Percentiles rank a stretch among this genome's conserved stretches.
Evolutionary conservation across 2,113 vertebrate species (phyloP).

Genomic region (Leucoraja erinaceus): DNA sequence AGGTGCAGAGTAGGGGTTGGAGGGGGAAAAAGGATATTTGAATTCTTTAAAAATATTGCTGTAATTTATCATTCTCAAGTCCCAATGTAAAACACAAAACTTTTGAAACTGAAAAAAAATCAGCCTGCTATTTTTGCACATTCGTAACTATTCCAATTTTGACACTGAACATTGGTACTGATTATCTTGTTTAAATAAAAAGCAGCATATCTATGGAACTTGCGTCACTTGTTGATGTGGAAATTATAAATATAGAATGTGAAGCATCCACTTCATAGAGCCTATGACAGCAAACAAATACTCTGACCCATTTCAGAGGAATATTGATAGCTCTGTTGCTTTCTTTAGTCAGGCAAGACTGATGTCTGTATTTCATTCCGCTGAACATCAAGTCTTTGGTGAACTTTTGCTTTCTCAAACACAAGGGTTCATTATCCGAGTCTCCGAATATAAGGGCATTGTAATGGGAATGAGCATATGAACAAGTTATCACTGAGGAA

Average conservation of each 20-base stretch:
- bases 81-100: not conserved
- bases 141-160: not conserved
- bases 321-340: not conserved
- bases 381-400: not conserved
- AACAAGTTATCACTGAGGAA: not conserved
- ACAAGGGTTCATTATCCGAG: not conserved
- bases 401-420: not conserved
- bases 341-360: constrained; percentile 20
- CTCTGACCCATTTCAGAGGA: not conserved
- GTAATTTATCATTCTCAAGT: not conserved
- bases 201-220: not conserved
- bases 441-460: not conserved
- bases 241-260: constrained; percentile 15
- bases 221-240: constrained; percentile 6
- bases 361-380: not conserved
- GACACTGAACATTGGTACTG: constrained; percentile 6
- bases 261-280: constrained; percentile 4
- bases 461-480: not conserved
- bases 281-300: not conserved
- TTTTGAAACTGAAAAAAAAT: not conserved
- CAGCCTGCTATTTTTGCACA: no score
- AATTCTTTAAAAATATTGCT: not conserved
- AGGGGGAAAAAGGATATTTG: not conserved
- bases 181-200: not conserved
- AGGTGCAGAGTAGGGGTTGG: no score